These are phyloP conservation scores for Pterocles gutturalis DNA, from an alignment of 2,113 vertebrate species.

Conservation along the genomic window DNA sequence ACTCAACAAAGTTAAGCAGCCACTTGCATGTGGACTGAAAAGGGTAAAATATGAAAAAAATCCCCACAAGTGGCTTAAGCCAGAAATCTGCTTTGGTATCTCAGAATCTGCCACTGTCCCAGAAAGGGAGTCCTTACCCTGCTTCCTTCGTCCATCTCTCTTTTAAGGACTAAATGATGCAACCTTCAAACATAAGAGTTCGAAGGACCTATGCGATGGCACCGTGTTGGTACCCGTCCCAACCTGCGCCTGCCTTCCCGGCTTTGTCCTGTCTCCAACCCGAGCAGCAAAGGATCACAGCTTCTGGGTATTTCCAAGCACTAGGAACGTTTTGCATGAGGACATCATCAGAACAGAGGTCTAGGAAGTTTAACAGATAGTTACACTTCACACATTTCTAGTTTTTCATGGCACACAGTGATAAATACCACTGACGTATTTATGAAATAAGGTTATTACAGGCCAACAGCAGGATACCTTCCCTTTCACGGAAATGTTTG, in stretches of 20 bases:
- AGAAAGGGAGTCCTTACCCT: background rate
- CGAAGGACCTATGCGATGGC: fast-evolving
- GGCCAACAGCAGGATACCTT: background rate
- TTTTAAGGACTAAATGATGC: background rate
- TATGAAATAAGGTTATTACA: background rate
- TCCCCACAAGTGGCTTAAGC: background rate
- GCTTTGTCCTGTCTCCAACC: background rate
- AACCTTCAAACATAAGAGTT: background rate
- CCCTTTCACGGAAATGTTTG: background rate
- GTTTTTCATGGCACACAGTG: background rate
- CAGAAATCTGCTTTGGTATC: background rate
- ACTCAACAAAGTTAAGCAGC: background rate
- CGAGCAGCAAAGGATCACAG: background rate
- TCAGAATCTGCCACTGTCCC: background rate
- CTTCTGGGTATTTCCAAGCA: fast-evolving
- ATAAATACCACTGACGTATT: fast-evolving
- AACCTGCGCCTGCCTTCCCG: background rate
- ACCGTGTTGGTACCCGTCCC: background rate
- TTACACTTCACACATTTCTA: background rate
- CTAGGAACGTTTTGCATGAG: fast-evolving
- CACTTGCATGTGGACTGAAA: background rate
- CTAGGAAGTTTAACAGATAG: background rate
- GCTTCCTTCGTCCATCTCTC: background rate
- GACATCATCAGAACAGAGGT: background rate
- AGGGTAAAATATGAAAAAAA: background rate